Conservation (phyloP, 2,113 vertebrate species). For the Callithrix jacchus region DNA sequence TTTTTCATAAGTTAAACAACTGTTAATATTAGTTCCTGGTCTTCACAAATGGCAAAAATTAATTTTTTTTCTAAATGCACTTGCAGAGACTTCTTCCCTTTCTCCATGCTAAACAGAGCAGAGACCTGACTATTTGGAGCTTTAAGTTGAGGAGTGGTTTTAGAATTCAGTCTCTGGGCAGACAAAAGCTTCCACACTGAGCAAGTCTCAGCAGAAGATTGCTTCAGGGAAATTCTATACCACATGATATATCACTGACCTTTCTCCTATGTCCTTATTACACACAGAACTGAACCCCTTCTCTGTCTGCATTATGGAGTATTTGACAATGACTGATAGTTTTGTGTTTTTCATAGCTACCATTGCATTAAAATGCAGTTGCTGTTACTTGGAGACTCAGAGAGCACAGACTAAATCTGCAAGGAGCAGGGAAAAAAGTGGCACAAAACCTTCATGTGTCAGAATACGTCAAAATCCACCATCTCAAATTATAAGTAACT, state of each 20-base stretch:
- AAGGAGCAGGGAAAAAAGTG: neutral
- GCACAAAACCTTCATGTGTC: slow-evolving; percentile 9
- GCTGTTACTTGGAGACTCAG: neutral
- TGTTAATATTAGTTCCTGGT: slow-evolving; percentile 52
- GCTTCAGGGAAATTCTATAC: slow-evolving; percentile 79
- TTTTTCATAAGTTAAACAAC: slow-evolving; percentile 70
- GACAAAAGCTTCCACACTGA: slow-evolving; percentile 71
- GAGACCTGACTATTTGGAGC: slow-evolving; percentile 52
- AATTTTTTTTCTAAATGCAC: slow-evolving; percentile 15
- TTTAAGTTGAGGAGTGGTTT: slow-evolving; percentile 17
- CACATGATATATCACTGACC: slow-evolving; percentile 73
- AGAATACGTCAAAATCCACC: neutral
- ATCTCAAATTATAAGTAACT: neutral
- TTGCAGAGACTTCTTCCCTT: neutral
- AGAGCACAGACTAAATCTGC: neutral
- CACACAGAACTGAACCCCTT: slow-evolving; percentile 72
- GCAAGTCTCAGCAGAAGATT: slow-evolving; percentile 72
- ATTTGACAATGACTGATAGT: slow-evolving; percentile 74
- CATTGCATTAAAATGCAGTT: slow-evolving; percentile 53
- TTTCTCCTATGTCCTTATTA: slow-evolving; percentile 66
- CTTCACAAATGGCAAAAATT: slow-evolving; percentile 44
- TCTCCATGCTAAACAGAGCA: neutral
- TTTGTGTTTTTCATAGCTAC: slow-evolving; percentile 73
- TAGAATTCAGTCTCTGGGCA: slow-evolving; percentile 63
- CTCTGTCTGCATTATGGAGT: slow-evolving; percentile 67